Evolutionary conservation across 2,797 vertebrate species (phyloP), one percentile per base, ranked within the genome.

Genomic region (Enteromius radiatus): DNA sequence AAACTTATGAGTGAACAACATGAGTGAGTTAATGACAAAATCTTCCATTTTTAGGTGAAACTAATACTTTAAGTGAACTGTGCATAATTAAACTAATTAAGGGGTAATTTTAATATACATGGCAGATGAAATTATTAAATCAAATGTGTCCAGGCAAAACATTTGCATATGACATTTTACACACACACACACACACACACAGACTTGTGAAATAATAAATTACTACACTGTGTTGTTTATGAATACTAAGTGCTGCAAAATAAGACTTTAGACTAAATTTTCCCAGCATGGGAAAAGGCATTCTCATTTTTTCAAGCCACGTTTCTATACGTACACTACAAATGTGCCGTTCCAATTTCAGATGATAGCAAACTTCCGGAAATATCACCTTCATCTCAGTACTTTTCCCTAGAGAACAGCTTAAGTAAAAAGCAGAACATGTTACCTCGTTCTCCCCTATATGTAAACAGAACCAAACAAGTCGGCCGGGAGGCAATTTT

Each of bases 401-500:
- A 8, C 10, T 77, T 41, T 8, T 68, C 1, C 31, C 14, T 54
- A 38, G 31, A 79, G n/a, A 26, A 19, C 33, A 41, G 1, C 19
- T 19, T 3, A 23, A 41, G 19, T 80, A 28, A 69, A 31, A 31
- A 9, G 28, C 4, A 0, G 9, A 41, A 63, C 33, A 81, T 10
- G 33, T 81, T 52, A 49, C 15, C 73, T 23, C 36, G 12, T 73
- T 69, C 3, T 76, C 12, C 31, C 70, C 47, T 28, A 31, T 26
- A 74, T 52, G 69, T 54, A 76, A 67, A 75, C 80, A 84, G 8
- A 68, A 67, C 71, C 54, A 77, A 75, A 82, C 73, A 56, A 54
- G 63, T 14, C 49, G 21, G 54, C 21, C 14, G 28, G 63, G 14
- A 54, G 77, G 68, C 36, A 77, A 74, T 33, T 84, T 81, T 73